Evolutionary conservation across 2,113 vertebrate species (phyloP).

Genomic region (Nestor notabilis): DNA sequence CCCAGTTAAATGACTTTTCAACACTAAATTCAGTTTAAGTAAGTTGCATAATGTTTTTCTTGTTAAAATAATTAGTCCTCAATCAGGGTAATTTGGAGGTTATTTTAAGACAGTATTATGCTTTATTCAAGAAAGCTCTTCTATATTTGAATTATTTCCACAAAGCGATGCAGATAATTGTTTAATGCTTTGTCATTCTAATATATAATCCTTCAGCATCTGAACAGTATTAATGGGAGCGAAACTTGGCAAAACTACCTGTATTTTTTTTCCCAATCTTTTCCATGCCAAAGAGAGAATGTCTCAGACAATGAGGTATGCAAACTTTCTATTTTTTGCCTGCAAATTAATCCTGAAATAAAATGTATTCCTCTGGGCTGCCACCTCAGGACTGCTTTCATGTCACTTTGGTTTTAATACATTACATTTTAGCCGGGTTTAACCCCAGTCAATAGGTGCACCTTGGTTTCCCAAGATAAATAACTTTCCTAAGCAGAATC

Average conservation of each 20-base stretch:
- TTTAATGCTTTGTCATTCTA: background rate
- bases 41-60: background rate
- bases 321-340: background rate
- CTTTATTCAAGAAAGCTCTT: background rate
- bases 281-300: background rate
- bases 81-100: background rate
- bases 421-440: slow-evolving; percentile 15
- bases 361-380: background rate
- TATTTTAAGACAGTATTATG: background rate
- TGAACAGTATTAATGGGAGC: background rate
- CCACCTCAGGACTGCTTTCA: background rate
- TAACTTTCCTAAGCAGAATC: background rate
- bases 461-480: background rate
- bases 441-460: background rate
- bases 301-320: background rate
- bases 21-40: background rate
- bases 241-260: slow-evolving; percentile 7
- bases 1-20: background rate
- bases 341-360: background rate
- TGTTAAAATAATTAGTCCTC: slow-evolving; percentile 5
- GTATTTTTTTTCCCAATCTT: background rate
- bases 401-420: background rate
- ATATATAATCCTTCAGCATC: background rate
- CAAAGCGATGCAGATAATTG: background rate
- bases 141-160: background rate